Percentiles rank a stretch among this genome's conserved stretches.
Evolutionary conservation across 2,888 invertebrate genomes (phyloP).

Genomic region (Acheta domesticus): DNA sequence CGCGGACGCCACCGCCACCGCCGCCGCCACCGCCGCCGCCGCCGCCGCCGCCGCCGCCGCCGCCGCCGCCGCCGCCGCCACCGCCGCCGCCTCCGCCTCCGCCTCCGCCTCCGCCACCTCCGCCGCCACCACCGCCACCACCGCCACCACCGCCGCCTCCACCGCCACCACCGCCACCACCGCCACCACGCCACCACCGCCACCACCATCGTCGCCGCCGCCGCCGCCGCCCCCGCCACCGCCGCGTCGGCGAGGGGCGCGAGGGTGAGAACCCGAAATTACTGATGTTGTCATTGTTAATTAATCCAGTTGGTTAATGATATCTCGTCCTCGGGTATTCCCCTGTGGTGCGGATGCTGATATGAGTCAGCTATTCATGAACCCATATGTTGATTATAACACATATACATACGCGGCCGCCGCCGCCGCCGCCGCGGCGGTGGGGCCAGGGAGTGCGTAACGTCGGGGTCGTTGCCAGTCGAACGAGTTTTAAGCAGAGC

Average conservation of each 20-base stretch:
- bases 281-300: constrained; percentile 18
- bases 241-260: not conserved
- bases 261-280: not conserved
- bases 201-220: too few species aligned
- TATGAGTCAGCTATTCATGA: constrained; percentile 18
- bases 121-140: too few species aligned
- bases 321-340: not conserved
- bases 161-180: too few species aligned
- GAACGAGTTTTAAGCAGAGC: not conserved
- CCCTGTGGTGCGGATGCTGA: not conserved
- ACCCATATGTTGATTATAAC: constrained; percentile 18
- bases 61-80: too few species aligned
- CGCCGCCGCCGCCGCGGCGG: not conserved
- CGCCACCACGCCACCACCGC: too few species aligned
- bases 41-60: not conserved
- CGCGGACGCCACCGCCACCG: too few species aligned
- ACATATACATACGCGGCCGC: not conserved
- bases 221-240: not conserved
- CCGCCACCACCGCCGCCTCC: too few species aligned
- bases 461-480: not conserved
- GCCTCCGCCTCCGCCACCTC: too few species aligned
- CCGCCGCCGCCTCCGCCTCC: too few species aligned
- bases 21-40: not conserved
- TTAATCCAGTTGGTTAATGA: constrained; percentile 18
- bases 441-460: not conserved